Evolutionary conservation across 2,113 vertebrate genomes (phyloP), one percentile per base, ranked within the genome.

Genomic region (Centropus bengalensis): DNA sequence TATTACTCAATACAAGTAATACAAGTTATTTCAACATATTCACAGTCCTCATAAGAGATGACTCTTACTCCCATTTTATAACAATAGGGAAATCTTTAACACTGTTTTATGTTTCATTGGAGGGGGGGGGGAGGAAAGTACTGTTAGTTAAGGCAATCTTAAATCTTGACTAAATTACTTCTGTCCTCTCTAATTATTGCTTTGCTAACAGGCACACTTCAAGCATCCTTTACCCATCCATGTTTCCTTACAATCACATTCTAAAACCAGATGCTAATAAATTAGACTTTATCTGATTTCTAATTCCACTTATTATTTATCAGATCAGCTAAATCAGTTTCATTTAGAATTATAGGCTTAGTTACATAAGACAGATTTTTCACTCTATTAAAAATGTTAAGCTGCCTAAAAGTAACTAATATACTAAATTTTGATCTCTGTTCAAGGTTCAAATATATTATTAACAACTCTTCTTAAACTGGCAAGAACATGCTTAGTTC

Each of bases 371-470:
- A 58, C 1, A 21, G 73, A 77, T 80, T 82, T 91, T 90, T 80
- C 52, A 89, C 90, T 76, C 60, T 63, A 49, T 91, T 90, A 91
- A 93, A 80, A 93, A 56, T 1, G 10, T 93, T 96, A 88, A 90
- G 70, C 62, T 68, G 44, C 52, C 82, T 91, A 54, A 68, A 88
- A 92, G 73, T 87, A 93, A 95, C 91, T 84, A 91, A 86, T 58
- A 74, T 21, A 63, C 63, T 54, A 62, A 87, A 89, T 68, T 90
- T 68, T 62, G 92, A 91, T 90, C 66, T 84, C n/a, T 68, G 28
- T 85, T 91, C 63, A 64, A 91, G 66, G 64, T 70, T 71, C 68
- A 88, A 69, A 92, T 70, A 85, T 28, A 76, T 78, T 93, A 91
- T 88, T 90, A 94, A 74, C 62, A 56, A 89, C n/a, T 58, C 9